Evolutionary conservation across 2,888 invertebrate genomes (phyloP).

Genomic region (Uloborus plumipes): DNA sequence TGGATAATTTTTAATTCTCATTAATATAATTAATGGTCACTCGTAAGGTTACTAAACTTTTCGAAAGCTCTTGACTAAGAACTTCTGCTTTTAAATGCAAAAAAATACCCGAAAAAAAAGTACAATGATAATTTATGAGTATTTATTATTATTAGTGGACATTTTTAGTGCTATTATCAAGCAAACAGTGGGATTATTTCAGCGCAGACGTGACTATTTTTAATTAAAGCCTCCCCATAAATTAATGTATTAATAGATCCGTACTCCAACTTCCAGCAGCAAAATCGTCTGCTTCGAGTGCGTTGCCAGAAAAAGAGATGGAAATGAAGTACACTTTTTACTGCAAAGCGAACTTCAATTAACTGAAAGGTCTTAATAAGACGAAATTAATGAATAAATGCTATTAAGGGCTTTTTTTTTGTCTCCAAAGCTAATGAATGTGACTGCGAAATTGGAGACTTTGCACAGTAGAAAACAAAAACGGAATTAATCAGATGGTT

Average conservation of each 20-base stretch:
- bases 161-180: constrained; percentile 31
- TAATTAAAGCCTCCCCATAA: constrained; percentile 38
- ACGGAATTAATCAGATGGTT: no score
- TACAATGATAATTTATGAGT: not conserved
- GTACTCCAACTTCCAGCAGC: no score
- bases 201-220: constrained; percentile 17
- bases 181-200: constrained; percentile 24
- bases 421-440: no score
- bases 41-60: constrained; percentile 31
- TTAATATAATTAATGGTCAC: constrained; percentile 46
- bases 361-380: constrained; percentile 41
- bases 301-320: no score
- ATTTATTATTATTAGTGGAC: constrained; percentile 13
- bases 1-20: constrained; percentile 17
- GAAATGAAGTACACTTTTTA: no score
- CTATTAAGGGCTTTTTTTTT: no score
- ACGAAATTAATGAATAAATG: constrained; percentile 32
- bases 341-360: constrained; percentile 19
- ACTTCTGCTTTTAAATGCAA: constrained; percentile 26
- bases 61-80: constrained; percentile 10
- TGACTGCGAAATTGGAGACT: no score
- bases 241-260: constrained; percentile 34
- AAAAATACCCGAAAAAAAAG: constrained; percentile 6
- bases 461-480: no score
- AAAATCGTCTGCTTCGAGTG: no score